Evolutionary conservation across 2,113 vertebrate genomes (phyloP).

Genomic region (Telmatochromis brachygnathus): DNA sequence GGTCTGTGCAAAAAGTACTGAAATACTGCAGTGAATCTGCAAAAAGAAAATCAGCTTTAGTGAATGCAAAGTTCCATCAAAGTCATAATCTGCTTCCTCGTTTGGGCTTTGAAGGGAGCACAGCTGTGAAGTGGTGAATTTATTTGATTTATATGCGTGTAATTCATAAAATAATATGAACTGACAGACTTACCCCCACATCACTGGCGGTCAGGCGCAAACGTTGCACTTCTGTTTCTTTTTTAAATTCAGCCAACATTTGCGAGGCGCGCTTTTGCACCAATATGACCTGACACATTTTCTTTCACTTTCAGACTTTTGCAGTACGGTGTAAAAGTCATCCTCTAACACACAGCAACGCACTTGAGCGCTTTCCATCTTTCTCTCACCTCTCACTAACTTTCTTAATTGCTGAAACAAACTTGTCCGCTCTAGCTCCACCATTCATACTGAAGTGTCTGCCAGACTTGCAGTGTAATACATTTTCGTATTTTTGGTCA

Average conservation of each 20-base stretch:
- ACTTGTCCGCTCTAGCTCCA: neutral
- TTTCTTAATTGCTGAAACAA: neutral
- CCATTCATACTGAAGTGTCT: slow-evolving; percentile 47
- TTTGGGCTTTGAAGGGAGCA: neutral
- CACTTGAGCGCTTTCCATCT: neutral
- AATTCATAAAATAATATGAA: neutral
- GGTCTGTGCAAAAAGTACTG: neutral
- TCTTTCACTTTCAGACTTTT: slow-evolving; percentile 19
- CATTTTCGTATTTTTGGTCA: slow-evolving; percentile 34
- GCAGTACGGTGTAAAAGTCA: neutral
- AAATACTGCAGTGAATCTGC: neutral
- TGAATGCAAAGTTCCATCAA: neutral
- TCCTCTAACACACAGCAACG: neutral
- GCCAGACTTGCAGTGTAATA: slow-evolving; percentile 1
- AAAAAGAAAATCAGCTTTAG: neutral
- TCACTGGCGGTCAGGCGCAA: neutral
- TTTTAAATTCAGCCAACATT: neutral
- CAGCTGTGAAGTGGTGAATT: neutral
- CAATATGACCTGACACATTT: neutral
- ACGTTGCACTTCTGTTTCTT: slow-evolving; percentile 5
- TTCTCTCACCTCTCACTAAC: neutral
- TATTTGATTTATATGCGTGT: neutral
- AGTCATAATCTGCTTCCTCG: slow-evolving; percentile 17
- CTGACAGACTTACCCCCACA: slow-evolving; percentile 39
- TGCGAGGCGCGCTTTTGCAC: neutral